phyloP scores from a whole-genome alignment of 2,888 invertebrate genomes.

The Pyralis farinalis region DNA sequence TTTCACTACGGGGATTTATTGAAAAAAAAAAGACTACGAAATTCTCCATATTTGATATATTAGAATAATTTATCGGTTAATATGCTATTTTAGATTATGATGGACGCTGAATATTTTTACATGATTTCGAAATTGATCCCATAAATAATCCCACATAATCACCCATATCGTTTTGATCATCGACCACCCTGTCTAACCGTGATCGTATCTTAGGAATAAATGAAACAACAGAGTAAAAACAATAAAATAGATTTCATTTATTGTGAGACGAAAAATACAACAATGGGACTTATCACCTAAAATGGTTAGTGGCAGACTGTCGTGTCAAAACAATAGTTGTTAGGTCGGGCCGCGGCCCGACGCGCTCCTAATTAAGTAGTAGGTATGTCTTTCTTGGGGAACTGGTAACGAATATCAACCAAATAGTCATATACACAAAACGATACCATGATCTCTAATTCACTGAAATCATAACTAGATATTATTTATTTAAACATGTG shows the following conservation, averaged over 20 bases:
- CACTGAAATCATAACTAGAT: constrained; percentile 74
- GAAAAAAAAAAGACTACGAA: too few relatives aligned
- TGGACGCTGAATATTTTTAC: too few relatives aligned
- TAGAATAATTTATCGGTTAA: too few relatives aligned
- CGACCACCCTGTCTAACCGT: too few relatives aligned
- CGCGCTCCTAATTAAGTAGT: constrained; percentile 72
- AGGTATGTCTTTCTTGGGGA: constrained; percentile 80
- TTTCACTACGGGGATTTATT: too few relatives aligned
- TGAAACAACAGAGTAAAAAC: constrained; percentile 76
- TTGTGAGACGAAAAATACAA: constrained; percentile 82
- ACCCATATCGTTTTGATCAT: too few relatives aligned
- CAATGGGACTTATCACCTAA: constrained; percentile 80
- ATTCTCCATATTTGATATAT: too few relatives aligned
- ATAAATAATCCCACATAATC: too few relatives aligned
- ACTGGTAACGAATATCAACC: constrained; percentile 77
- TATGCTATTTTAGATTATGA: too few relatives aligned
- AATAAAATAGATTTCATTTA: constrained; percentile 82
- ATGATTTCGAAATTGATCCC: too few relatives aligned
- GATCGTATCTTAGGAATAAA: constrained; percentile 35
- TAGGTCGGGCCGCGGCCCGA: constrained; percentile 24
- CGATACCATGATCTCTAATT: constrained; percentile 65
- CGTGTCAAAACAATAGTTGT: constrained; percentile 71
- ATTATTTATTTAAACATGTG: constrained; percentile 69
- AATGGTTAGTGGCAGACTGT: constrained; percentile 80
- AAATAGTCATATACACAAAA: constrained; percentile 73